Evolutionary conservation across 2,113 vertebrate genomes (phyloP).

Genomic region (Erythrolamprus reginae): DNA sequence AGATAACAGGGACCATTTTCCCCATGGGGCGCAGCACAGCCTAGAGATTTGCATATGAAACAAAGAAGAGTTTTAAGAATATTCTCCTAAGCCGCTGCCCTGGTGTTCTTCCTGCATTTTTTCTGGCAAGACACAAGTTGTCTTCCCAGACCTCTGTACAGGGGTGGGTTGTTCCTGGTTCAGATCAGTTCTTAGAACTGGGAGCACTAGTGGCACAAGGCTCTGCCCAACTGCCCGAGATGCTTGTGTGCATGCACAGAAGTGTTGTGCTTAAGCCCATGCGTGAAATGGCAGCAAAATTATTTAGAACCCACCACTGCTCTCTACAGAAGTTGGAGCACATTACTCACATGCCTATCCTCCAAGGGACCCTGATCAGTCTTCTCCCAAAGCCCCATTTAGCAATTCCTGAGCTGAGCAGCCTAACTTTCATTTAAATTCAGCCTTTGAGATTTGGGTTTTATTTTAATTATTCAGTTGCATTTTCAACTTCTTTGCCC

Average conservation of each 20-base stretch:
- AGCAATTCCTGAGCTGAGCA: neutral
- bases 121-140: neutral
- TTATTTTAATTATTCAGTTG: neutral
- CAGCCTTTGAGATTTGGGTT: neutral
- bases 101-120: too few relatives aligned
- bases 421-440: neutral
- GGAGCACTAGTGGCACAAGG: too few relatives aligned
- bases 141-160: neutral
- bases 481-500: neutral
- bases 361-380: neutral
- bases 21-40: too few relatives aligned
- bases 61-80: neutral
- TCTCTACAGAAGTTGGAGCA: neutral
- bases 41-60: neutral
- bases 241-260: too few relatives aligned
- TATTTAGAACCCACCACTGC: too few relatives aligned
- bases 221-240: too few relatives aligned
- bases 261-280: too few relatives aligned
- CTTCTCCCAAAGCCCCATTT: neutral
- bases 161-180: too few relatives aligned
- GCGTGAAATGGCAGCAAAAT: too few relatives aligned
- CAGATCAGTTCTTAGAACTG: too few relatives aligned
- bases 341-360: neutral
- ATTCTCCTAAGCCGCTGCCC: too few relatives aligned
- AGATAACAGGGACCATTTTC: too few relatives aligned